These are phyloP conservation scores for Danionella dracula DNA, from an alignment of 2,797 vertebrate genomes.

Conservation along the genomic window DNA sequence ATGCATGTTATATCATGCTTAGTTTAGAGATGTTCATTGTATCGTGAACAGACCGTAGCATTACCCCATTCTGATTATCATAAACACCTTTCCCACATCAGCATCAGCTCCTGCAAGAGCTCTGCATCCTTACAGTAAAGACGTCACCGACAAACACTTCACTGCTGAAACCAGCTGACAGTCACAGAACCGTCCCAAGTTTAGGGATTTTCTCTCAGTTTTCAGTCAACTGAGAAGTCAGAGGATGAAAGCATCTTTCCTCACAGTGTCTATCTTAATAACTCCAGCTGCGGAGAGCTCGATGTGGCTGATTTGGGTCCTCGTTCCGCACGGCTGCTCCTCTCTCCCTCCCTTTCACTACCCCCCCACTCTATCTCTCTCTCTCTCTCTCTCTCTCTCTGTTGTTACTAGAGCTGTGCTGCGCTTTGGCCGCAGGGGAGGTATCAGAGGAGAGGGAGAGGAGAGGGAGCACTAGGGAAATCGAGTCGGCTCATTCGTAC, in stretches of 20 bases:
- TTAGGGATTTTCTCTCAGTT: neutral
- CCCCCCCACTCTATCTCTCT: neutral
- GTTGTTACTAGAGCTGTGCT: slow-evolving; percentile 46
- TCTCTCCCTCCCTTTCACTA: neutral
- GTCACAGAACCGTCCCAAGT: neutral
- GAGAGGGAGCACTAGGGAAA: slow-evolving; percentile 33
- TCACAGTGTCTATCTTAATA: slow-evolving; percentile 5
- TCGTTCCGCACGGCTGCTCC: slow-evolving; percentile 16
- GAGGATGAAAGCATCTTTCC: neutral
- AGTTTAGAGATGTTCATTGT: no score
- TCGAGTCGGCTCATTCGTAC: slow-evolving; percentile 52
- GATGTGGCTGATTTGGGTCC: slow-evolving; percentile 7
- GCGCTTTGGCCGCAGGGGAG: slow-evolving; percentile 59
- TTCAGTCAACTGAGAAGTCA: neutral
- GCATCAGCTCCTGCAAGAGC: no score
- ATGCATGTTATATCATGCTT: no score
- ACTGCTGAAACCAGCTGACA: neutral
- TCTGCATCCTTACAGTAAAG: no score
- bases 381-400: neutral
- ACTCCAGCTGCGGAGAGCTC: neutral
- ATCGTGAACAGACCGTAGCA: no score
- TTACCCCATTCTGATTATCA: no score
- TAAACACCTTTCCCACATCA: no score
- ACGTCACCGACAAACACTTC: neutral
- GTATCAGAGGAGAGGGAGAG: slow-evolving; percentile 51